Evolutionary conservation across 2,113 vertebrate genomes (phyloP).

Genomic region (Phrynosoma blainvillii): DNA sequence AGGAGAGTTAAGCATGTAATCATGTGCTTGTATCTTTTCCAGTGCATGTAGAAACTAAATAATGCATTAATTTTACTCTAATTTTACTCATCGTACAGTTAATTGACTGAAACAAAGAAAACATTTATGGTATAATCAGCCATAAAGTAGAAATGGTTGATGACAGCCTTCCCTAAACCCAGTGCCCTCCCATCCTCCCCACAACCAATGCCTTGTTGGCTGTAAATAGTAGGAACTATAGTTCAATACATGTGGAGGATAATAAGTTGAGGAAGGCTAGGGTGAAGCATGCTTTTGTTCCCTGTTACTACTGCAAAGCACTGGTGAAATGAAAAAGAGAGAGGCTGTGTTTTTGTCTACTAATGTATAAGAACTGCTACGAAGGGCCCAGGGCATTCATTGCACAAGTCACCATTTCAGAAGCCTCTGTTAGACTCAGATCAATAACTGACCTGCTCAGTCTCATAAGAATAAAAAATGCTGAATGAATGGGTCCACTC

Average conservation of each 20-base stretch:
- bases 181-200: not conserved
- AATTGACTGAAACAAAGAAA: not conserved
- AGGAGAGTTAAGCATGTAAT: not conserved
- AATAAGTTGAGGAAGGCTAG: not conserved
- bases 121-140: not conserved
- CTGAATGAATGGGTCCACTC: not conserved
- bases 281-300: not conserved
- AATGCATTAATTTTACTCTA: not conserved
- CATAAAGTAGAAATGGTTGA: not conserved
- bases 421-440: not conserved
- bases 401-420: not conserved
- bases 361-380: not conserved
- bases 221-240: not conserved
- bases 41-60: not conserved
- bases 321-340: not conserved
- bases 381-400: not conserved
- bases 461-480: not conserved
- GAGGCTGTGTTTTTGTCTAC: not conserved
- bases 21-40: not conserved
- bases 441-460: not conserved
- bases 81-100: not conserved
- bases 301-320: not conserved
- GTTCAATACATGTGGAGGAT: not conserved
- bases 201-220: not conserved
- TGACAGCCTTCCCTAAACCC: too few species aligned